Conservation (phyloP, 2,888 invertebrate genomes). For the Saturnia japonica region DNA sequence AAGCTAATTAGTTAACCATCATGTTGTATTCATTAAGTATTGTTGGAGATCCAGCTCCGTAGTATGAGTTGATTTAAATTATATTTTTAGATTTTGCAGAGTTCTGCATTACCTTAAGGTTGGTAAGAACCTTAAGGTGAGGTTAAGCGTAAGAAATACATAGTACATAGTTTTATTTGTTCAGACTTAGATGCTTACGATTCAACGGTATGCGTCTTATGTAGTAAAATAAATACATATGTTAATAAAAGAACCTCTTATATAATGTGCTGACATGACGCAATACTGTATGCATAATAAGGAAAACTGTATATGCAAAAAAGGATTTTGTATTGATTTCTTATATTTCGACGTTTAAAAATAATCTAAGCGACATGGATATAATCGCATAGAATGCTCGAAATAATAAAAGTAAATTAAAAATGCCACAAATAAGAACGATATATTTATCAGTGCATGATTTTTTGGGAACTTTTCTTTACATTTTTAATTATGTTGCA, state of each 20-base stretch:
- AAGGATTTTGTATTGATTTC: background rate
- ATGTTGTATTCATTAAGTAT: constrained; percentile 56
- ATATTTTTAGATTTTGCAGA: constrained; percentile 27
- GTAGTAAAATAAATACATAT: background rate
- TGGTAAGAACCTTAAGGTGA: constrained; percentile 18
- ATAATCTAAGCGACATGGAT: background rate
- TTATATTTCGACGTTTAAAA: background rate
- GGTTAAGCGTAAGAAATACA: constrained; percentile 7
- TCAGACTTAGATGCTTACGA: background rate
- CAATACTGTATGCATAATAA: background rate
- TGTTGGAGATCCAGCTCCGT: constrained; percentile 41
- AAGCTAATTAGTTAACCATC: constrained; percentile 51
- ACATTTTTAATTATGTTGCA: background rate
- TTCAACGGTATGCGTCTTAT: background rate
- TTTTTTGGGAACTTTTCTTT: background rate
- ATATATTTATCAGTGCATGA: background rate
- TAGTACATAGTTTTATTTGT: constrained; percentile 9
- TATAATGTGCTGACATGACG: background rate
- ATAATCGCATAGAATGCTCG: background rate
- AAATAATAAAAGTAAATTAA: background rate
- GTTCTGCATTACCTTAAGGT: constrained; percentile 22
- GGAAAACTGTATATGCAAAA: background rate
- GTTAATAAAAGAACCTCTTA: background rate
- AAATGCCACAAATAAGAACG: background rate
- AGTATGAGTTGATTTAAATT: constrained; percentile 30